Evolutionary conservation across 2,888 invertebrate genomes (phyloP).

Genomic region (Oeneis ivallda): DNA sequence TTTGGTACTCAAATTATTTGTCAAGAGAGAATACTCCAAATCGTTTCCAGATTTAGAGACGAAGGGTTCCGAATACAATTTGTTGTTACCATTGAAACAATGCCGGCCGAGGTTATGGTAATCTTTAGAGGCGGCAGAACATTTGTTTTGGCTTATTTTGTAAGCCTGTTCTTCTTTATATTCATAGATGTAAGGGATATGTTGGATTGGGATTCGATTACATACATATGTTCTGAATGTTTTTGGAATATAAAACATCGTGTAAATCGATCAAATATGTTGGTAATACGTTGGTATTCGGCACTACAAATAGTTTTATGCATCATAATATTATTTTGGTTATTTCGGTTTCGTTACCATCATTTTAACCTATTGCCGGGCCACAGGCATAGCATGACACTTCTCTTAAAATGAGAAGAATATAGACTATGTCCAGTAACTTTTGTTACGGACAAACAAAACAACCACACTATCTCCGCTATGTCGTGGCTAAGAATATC

Average conservation of each 20-base stretch:
- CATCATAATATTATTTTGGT: not conserved
- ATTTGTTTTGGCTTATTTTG: conserved; percentile 36
- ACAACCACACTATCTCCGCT: not conserved
- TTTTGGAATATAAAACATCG: conserved; percentile 19
- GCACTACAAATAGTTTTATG: not conserved
- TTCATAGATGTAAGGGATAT: conserved; percentile 40
- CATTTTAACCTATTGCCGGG: no score
- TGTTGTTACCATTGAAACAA: conserved; percentile 61
- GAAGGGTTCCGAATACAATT: conserved; percentile 63
- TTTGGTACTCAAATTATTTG: conserved; percentile 75
- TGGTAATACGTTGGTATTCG: not conserved
- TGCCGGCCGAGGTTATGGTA: conserved; percentile 45
- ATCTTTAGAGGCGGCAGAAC: conserved; percentile 52
- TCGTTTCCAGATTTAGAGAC: conserved; percentile 75
- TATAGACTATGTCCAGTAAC: no score
- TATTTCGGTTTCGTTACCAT: not conserved
- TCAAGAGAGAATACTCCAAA: conserved; percentile 72
- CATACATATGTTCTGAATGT: conserved; percentile 23
- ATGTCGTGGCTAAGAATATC: not conserved
- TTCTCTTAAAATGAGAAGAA: no score
- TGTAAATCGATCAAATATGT: conserved; percentile 14
- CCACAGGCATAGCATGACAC: no score
- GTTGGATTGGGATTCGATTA: conserved; percentile 36
- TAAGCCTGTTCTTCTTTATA: conserved; percentile 33
- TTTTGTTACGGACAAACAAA: no score